Evolutionary conservation across 2,888 invertebrate species (phyloP).

Genomic region (Drosophila neotestacea): DNA sequence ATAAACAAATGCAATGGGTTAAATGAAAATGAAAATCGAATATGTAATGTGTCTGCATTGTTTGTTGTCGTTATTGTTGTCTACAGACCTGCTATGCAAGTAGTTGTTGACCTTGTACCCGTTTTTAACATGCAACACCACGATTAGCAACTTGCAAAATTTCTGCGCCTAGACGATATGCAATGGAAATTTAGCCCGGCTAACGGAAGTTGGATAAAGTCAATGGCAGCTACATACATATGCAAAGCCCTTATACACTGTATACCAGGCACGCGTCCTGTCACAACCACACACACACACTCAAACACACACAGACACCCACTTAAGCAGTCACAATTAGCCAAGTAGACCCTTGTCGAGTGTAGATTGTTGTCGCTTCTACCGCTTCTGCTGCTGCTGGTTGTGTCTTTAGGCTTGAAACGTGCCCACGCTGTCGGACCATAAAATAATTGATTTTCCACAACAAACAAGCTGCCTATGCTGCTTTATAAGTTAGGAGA

Average conservation of each 20-base stretch:
- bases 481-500: background rate
- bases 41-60: constrained; percentile 12
- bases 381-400: constrained; percentile 7
- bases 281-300: constrained; percentile 13
- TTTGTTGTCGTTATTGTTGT: background rate
- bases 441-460: constrained; percentile 80
- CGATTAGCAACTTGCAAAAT: constrained; percentile 27
- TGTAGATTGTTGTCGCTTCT: constrained; percentile 30
- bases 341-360: constrained; percentile 45
- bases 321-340: constrained; percentile 65
- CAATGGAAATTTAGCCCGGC: constrained; percentile 54
- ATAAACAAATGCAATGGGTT: background rate
- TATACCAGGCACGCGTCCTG: constrained; percentile 50
- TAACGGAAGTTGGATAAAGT: constrained; percentile 56
- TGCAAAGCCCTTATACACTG: constrained; percentile 2
- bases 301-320: constrained; percentile 17
- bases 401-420: constrained; percentile 45
- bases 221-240: constrained; percentile 14
- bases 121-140: constrained; percentile 47
- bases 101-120: constrained; percentile 51
- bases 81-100: background rate
- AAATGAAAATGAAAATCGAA: constrained; percentile 6
- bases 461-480: constrained; percentile 26
- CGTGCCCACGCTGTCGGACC: constrained; percentile 54
- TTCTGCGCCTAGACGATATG: constrained; percentile 64